Percentiles rank a stretch among this genome's conserved stretches.
Conservation (phyloP, 2,797 vertebrate genomes). For the Sciurus vulgaris region DNA sequence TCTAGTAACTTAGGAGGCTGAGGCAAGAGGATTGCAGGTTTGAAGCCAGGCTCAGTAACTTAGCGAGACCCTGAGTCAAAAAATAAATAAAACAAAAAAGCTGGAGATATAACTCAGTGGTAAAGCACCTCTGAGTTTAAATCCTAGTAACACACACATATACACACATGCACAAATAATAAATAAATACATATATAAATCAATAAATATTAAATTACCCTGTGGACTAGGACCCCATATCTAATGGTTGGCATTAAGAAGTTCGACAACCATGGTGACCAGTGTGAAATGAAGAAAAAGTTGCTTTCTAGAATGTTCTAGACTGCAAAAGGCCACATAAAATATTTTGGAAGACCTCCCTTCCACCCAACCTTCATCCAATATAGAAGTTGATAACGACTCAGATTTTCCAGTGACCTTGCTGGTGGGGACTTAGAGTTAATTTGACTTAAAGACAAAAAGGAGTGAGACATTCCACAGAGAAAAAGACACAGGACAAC, state of each 20-base stretch:
- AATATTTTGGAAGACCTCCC: neutral
- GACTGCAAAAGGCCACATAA: neutral
- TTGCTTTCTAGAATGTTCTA: conserved; percentile 53
- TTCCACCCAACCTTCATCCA: neutral
- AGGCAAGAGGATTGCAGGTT: too few relatives aligned
- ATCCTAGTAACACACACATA: too few relatives aligned
- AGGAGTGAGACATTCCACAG: neutral
- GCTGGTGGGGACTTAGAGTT: neutral
- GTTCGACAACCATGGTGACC: neutral
- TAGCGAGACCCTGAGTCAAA: too few relatives aligned
- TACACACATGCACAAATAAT: too few relatives aligned
- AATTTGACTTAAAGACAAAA: conserved; percentile 18
- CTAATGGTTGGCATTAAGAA: neutral
- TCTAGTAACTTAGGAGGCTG: too few relatives aligned
- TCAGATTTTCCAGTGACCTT: neutral
- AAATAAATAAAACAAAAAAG: too few relatives aligned
- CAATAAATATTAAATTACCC: too few relatives aligned
- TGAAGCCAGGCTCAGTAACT: too few relatives aligned
- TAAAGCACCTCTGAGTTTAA: too few relatives aligned
- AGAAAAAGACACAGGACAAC: conserved; percentile 14
- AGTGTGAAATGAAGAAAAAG: neutral
- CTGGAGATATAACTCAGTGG: too few relatives aligned
- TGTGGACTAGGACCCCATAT: neutral
- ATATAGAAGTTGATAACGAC: neutral
- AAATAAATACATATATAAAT: too few relatives aligned